A percentile compares a stretch with the other conserved stretches of the same genome.
phyloP scores from a whole-genome alignment of 2,888 invertebrate genomes.

The Rhaphigaster nebulosa region DNA sequence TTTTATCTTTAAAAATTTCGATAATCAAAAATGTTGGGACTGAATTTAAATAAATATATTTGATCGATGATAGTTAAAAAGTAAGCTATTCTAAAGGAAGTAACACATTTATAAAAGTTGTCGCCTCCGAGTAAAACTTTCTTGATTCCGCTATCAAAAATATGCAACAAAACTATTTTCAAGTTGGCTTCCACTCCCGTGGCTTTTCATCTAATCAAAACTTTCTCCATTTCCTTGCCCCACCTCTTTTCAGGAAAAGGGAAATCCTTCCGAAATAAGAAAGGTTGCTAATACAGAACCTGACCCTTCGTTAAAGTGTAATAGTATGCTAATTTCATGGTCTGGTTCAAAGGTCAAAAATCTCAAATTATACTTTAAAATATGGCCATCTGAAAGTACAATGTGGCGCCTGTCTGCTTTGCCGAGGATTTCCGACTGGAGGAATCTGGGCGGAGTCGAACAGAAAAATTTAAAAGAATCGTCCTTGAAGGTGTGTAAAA shows the following conservation, averaged over 20 bases:
- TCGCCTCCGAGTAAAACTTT: neutral
- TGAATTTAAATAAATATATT: too few relatives aligned
- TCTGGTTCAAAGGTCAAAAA: slow-evolving; percentile 2
- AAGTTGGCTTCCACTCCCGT: neutral
- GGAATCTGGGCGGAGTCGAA: neutral
- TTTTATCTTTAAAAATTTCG: too few relatives aligned
- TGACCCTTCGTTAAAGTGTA: slow-evolving; percentile 19
- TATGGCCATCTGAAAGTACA: slow-evolving; percentile 37
- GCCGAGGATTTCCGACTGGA: neutral
- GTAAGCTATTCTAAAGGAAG: neutral
- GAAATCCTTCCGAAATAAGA: slow-evolving; percentile 4
- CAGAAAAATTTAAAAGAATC: neutral
- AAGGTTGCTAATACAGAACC: slow-evolving; percentile 25
- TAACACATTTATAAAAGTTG: neutral
- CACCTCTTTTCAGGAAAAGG: neutral
- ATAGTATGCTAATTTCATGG: slow-evolving; percentile 28
- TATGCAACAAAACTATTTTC: slow-evolving; percentile 26
- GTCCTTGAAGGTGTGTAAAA: neutral
- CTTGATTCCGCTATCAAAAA: neutral
- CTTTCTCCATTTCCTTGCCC: slow-evolving; percentile 11
- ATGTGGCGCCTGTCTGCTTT: neutral
- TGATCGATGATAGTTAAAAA: neutral
- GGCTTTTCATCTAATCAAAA: slow-evolving; percentile 44
- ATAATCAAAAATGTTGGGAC: too few relatives aligned
- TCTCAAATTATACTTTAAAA: slow-evolving; percentile 33